phyloP scores from a whole-genome alignment of 2,888 invertebrate genomes.

The Netelia fuscicornis region DNA sequence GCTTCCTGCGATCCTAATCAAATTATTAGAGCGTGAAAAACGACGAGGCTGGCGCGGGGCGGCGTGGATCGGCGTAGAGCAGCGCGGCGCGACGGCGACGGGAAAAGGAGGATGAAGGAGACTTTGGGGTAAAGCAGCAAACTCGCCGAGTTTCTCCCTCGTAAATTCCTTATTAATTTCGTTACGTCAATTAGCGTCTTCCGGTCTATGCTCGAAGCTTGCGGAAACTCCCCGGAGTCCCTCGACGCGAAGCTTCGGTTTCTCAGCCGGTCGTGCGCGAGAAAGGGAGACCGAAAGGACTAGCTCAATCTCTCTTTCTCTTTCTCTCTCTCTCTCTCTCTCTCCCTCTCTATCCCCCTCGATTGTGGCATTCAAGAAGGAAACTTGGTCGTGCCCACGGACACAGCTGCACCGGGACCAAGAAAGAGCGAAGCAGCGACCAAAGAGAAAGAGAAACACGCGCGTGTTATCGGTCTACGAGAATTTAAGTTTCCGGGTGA shows the following conservation, averaged over 20 bases:
- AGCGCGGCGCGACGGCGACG: neutral
- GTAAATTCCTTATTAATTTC: slow-evolving; percentile 69
- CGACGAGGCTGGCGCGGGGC: slow-evolving; percentile 14
- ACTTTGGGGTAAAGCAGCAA: slow-evolving; percentile 30
- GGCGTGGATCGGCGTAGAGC: neutral
- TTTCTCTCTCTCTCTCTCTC: slow-evolving; percentile 65
- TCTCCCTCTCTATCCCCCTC: slow-evolving; percentile 22
- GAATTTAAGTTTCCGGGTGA: slow-evolving; percentile 66
- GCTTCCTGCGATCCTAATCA: slow-evolving; percentile 60
- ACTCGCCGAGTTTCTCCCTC: slow-evolving; percentile 59
- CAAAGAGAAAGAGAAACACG: slow-evolving; percentile 24
- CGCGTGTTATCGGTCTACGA: slow-evolving; percentile 42
- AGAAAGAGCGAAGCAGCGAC: slow-evolving; percentile 19
- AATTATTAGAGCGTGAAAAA: slow-evolving; percentile 60
- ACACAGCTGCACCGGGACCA: slow-evolving; percentile 55
- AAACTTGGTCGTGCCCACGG: slow-evolving; percentile 47
- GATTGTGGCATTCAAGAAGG: slow-evolving; percentile 36
- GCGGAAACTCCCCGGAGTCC: slow-evolving; percentile 59
- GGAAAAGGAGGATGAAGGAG: slow-evolving; percentile 11
- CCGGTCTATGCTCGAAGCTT: slow-evolving; percentile 62
- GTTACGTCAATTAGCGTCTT: slow-evolving; percentile 68
- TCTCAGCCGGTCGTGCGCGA: slow-evolving; percentile 41
- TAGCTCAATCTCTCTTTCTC: slow-evolving; percentile 68
- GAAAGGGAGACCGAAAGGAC: slow-evolving; percentile 7
- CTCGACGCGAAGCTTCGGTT: slow-evolving; percentile 57